Evolutionary conservation across 2,797 vertebrate species (phyloP).

Genomic region (Heterohyrax brucei): DNA sequence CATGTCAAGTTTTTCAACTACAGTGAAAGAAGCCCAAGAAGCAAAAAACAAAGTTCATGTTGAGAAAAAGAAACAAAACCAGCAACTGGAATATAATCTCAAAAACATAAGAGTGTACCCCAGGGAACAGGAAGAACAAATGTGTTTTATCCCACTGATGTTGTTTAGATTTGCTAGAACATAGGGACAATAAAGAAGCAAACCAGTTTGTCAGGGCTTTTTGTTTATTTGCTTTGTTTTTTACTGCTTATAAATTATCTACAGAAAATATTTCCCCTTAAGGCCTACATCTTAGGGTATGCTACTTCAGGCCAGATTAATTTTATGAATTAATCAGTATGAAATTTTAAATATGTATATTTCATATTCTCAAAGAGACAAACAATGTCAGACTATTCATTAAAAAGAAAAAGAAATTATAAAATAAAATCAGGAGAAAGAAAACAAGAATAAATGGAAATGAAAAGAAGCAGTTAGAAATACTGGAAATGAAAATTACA

Average conservation of each 20-base stretch:
- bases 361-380: slow-evolving; percentile 13
- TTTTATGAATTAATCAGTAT: not conserved
- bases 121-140: not conserved
- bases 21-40: not conserved
- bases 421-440: slow-evolving; percentile 39
- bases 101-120: not conserved
- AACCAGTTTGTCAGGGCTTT: not conserved
- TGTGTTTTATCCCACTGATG: not conserved
- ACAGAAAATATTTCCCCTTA: not conserved
- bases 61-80: not conserved
- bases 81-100: not conserved
- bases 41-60: not conserved
- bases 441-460: slow-evolving; percentile 5
- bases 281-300: not conserved
- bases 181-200: not conserved
- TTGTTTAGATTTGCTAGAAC: not conserved
- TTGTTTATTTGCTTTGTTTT: not conserved
- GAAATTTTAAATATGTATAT: not conserved
- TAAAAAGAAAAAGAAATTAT: slow-evolving; percentile 15
- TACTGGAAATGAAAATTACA: not conserved
- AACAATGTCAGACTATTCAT: not conserved
- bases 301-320: not conserved
- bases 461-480: not conserved
- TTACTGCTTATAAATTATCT: not conserved
- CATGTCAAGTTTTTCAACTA: not conserved